Evolutionary conservation across 1,140 invertebrate species (phyloP), one percentile per base, ranked within the genome.

Genomic region (Lordiphosa collinella): DNA sequence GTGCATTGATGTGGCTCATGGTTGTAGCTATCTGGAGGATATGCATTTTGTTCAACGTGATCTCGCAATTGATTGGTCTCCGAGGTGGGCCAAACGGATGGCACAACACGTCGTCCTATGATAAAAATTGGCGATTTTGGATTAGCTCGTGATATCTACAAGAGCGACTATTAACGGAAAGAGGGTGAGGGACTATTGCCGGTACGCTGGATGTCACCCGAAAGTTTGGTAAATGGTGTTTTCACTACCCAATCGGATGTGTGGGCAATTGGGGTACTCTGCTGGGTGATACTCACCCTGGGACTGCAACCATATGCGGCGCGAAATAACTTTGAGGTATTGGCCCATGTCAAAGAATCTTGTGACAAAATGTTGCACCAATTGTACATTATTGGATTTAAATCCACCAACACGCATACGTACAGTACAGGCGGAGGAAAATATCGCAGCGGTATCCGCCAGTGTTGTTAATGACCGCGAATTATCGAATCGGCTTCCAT

Each of bases 91-190:
- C 41, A 44, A 5, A 5, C 94, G 0, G 93, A 93, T 1, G 91
- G 91, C 14, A 92, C 94, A 65, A 92, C 92, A 0, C 89, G 90
- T 36, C 90, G 91, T 6, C 89, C 94, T n/a, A 93, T 97, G 3
- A 97, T 99, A 1, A 99, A 99, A 90, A 98, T 99, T 51, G 96
- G 96, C 0, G 97, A 99, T 85, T 99, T 99, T 90, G 98, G 98
- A 0, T 90, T 99, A 1, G 96, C 97, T 0, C 91, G 97, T 68
- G 97, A 98, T 89, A 96, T 99, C 66, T 98, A 99, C 88, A 96
- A 96, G 87, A 98, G 97, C 88, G 97, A 99, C 89, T 99, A 99
- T 87, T 99, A 99, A 85, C 91, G 97, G 52, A 98, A 97, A 89
- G 95, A 97, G 89, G 94, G 94, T 18, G 93, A 94, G 91, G 95